Conservation (phyloP, 2,888 invertebrate genomes). For the Cerceris ruficornis region DNA sequence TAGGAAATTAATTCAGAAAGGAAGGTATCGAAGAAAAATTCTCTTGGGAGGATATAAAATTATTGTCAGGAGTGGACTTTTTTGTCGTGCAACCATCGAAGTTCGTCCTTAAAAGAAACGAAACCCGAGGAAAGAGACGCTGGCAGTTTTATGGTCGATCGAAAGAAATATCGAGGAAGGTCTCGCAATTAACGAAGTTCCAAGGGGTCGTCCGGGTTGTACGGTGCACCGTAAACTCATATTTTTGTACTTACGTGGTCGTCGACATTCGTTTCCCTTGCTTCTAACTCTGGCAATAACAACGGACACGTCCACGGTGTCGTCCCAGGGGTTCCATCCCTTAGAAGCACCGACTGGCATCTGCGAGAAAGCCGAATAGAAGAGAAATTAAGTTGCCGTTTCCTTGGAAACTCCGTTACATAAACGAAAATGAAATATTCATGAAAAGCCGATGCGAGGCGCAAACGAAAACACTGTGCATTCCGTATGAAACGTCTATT, state of each 20-base stretch:
- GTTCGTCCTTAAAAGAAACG: too few relatives aligned
- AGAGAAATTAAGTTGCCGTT: constrained; percentile 52
- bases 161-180: background rate
- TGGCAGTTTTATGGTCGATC: background rate
- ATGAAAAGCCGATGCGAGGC: constrained; percentile 35
- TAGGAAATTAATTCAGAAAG: too few relatives aligned
- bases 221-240: background rate
- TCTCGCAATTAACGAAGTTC: constrained; percentile 2
- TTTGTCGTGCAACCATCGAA: too few relatives aligned
- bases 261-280: constrained; percentile 2
- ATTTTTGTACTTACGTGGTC: constrained; percentile 10
- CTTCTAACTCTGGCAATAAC: constrained; percentile 10
- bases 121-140: too few relatives aligned
- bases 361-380: constrained; percentile 20
- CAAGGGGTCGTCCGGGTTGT: background rate
- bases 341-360: background rate
- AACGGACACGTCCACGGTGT: constrained; percentile 8
- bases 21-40: too few relatives aligned
- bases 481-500: constrained; percentile 19
- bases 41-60: too few relatives aligned
- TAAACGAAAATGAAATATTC: constrained; percentile 51
- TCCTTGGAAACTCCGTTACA: constrained; percentile 1
- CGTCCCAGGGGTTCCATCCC: constrained; percentile 29
- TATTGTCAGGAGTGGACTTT: too few relatives aligned
- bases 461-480: constrained; percentile 7